A percentile compares a stretch with the other conserved stretches of the same genome.
Evolutionary conservation across 2,888 invertebrate genomes (phyloP).

Genomic region (Cordilura impudica): DNA sequence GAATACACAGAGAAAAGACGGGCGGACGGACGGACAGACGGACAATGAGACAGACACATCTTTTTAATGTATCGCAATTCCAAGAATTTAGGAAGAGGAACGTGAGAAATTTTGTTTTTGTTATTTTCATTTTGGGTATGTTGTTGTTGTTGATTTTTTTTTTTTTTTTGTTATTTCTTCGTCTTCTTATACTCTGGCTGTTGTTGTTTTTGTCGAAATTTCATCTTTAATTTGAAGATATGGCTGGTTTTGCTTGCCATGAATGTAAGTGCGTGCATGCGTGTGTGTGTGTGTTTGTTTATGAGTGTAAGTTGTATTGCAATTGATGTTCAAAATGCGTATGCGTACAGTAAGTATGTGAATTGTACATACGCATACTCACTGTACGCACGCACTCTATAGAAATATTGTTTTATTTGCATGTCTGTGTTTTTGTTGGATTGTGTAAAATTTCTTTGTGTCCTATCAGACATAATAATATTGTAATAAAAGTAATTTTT

Average conservation of each 20-base stretch:
- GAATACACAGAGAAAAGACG: conserved; percentile 37
- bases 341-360: conserved; percentile 33
- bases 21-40: conserved; percentile 61
- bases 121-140: conserved; percentile 74
- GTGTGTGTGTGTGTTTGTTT: neutral
- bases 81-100: conserved; percentile 77
- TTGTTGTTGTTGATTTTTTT: conserved; percentile 22
- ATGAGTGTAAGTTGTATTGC: conserved; percentile 5
- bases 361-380: neutral
- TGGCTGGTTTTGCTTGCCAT: conserved; percentile 26
- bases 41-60: conserved; percentile 73
- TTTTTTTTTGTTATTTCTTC: conserved; percentile 21
- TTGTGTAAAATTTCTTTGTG: neutral
- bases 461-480: neutral
- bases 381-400: neutral
- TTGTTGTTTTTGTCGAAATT: conserved; percentile 52
- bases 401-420: neutral
- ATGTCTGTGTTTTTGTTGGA: neutral
- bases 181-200: conserved; percentile 9
- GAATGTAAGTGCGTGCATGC: neutral
- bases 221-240: conserved; percentile 59
- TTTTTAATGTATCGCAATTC: conserved; percentile 78
- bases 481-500: conserved; percentile 4
- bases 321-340: conserved; percentile 46
- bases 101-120: conserved; percentile 77